Conservation (phyloP, 2,797 vertebrate species). For the Poecilia velifera region DNA sequence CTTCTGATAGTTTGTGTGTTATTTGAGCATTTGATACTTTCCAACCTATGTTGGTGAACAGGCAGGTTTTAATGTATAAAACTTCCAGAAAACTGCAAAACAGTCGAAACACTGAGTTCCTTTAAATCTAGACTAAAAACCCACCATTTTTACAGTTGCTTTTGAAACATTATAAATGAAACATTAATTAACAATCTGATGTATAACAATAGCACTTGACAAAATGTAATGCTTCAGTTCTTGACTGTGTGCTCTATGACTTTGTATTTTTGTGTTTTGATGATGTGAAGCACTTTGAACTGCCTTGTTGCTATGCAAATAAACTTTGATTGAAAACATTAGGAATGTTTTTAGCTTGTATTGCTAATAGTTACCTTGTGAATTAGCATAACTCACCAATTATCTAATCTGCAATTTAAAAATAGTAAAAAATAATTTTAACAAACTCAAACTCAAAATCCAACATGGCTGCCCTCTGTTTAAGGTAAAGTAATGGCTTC, state of each 20-base stretch:
- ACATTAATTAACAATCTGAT: too few species aligned
- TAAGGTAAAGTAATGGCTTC: not conserved
- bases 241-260: too few species aligned
- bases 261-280: too few species aligned
- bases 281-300: too few species aligned
- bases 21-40: not conserved
- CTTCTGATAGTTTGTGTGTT: not conserved
- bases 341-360: not conserved
- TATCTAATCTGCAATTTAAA: not conserved
- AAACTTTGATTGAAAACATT: too few species aligned
- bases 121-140: too few species aligned
- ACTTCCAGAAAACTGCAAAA: not conserved
- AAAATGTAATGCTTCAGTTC: too few species aligned
- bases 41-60: not conserved
- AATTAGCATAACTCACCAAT: not conserved
- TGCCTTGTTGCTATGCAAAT: too few species aligned
- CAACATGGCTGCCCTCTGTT: not conserved
- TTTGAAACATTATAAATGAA: too few species aligned
- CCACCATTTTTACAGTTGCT: too few species aligned
- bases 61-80: not conserved
- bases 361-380: not conserved
- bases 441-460: not conserved
- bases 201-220: too few species aligned
- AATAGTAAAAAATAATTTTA: not conserved
- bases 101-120: too few species aligned